Evolutionary conservation across 1,140 invertebrate species (phyloP).

Genomic region (Cheumatopsyche charites): DNA sequence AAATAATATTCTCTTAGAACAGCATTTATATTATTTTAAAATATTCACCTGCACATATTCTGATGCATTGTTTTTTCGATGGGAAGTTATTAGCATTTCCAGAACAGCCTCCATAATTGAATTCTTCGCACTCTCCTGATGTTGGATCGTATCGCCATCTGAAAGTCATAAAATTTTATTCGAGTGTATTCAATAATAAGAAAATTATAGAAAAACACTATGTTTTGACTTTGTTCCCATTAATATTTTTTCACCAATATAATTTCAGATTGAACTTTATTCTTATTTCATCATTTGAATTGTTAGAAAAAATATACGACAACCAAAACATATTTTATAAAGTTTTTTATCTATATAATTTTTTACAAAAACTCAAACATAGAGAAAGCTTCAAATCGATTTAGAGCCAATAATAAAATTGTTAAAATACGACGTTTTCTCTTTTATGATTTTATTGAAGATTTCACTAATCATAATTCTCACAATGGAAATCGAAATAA

Average conservation of each 20-base stretch:
- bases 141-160: constrained; percentile 63
- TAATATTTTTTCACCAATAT: no score
- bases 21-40: neutral
- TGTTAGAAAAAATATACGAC: neutral
- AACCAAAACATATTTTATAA: neutral
- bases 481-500: neutral
- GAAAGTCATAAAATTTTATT: constrained; percentile 14
- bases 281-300: no score
- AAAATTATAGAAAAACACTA: no score
- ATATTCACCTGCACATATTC: constrained; percentile 58
- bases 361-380: no score
- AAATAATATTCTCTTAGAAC: neutral
- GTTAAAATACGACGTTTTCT: neutral
- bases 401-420: no score
- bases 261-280: no score
- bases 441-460: neutral
- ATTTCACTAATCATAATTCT: no score
- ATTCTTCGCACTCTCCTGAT: constrained; percentile 63
- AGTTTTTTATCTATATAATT: no score
- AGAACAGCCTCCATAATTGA: constrained; percentile 71
- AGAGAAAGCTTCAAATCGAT: no score
- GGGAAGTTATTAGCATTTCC: constrained; percentile 73
- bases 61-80: constrained; percentile 62
- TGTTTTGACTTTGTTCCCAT: no score
- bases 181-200: no score